Conservation (phyloP, 1,140 invertebrate genomes). For the fruit fly (Drosophila melanogaster) region Release_6_plus_ISO1_MT NT_033777.3:6494501-6495000, state of each 20-base stretch:
- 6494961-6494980: conserved; percentile 31
- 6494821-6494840: conserved; percentile 30
- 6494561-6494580: no score
- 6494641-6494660: no score
- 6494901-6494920: conserved; percentile 32
- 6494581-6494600: neutral
- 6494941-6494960: conserved; percentile 23
- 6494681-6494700: conserved; percentile 13
- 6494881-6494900: conserved; percentile 37
- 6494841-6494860: conserved; percentile 17
- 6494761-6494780: conserved; percentile 37
- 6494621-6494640: no score
- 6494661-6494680: neutral
- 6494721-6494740: conserved; percentile 22
- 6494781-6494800: conserved; percentile 11
- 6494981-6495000: conserved; percentile 64
- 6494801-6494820: conserved; percentile 36
- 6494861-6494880: conserved; percentile 6
- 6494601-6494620: neutral
- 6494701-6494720: conserved; percentile 34
- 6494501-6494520: no score
- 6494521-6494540: no score
- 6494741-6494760: conserved; percentile 28
- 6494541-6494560: no score
- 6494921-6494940: conserved; percentile 11